Percentiles rank a stretch among this genome's conserved stretches.
Evolutionary conservation across 2,797 vertebrate genomes (phyloP).

Genomic region (Muscicapa comitata): DNA sequence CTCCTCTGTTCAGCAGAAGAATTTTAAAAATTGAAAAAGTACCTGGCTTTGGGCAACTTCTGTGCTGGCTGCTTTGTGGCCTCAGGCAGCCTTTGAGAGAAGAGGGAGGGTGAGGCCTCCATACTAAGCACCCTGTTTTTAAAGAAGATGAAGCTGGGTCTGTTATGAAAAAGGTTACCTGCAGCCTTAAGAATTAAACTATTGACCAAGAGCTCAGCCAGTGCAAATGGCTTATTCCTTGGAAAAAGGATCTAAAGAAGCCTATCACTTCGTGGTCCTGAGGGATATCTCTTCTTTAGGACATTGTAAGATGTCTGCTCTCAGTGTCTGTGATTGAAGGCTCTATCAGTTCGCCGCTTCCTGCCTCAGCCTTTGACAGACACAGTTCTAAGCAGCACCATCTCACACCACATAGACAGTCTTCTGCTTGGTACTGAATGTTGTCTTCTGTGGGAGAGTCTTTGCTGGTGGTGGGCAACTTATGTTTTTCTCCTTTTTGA

Average conservation of each 20-base stretch:
- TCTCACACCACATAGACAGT: neutral
- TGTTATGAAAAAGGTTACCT: neutral
- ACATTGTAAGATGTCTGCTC: neutral
- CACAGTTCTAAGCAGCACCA: neutral
- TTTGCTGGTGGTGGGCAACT: neutral
- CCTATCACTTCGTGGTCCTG: neutral
- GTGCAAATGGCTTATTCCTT: neutral
- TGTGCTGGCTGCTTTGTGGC: neutral
- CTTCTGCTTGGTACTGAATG: neutral
- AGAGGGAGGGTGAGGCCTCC: neutral
- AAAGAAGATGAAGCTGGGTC: neutral
- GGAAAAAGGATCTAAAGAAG: neutral
- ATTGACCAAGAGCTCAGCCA: neutral
- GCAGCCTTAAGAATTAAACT: neutral
- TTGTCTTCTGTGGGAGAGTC: neutral
- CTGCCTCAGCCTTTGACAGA: neutral
- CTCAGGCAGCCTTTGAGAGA: neutral
- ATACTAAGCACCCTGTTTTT: neutral
- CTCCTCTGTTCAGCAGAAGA: neutral
- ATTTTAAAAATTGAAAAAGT: neutral
- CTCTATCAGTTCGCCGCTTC: neutral
- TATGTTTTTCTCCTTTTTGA: neutral
- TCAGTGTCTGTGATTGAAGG: neutral
- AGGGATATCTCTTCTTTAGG: neutral
- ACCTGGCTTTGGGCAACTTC: neutral